phyloP scores from a whole-genome alignment of 2,113 vertebrate species.

The Petromus typicus region DNA sequence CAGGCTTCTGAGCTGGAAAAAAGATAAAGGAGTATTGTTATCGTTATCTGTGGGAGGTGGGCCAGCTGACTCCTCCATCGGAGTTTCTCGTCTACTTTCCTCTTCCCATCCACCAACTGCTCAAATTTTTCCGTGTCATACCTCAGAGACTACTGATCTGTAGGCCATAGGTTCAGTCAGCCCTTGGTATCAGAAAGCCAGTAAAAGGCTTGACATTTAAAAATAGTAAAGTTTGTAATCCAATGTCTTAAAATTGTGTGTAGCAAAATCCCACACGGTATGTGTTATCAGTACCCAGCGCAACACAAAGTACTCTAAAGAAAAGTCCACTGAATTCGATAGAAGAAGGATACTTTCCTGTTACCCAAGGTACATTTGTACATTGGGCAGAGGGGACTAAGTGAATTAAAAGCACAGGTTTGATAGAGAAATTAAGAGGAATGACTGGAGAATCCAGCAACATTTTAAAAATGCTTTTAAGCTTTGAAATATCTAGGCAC shows the following conservation, averaged over 20 bases:
- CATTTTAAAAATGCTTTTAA: constrained; percentile 16
- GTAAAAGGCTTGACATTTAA: not conserved
- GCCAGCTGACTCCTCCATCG: not conserved
- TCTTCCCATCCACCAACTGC: not conserved
- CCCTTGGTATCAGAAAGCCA: not conserved
- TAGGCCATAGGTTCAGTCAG: not conserved
- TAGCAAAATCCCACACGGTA: not conserved
- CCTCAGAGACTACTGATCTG: not conserved
- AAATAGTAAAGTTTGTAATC: not conserved
- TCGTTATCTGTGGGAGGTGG: too few species aligned
- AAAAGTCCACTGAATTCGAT: not conserved
- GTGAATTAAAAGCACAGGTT: not conserved
- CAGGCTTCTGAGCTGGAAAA: not conserved
- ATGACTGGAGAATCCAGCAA: not conserved
- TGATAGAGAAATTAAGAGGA: not conserved
- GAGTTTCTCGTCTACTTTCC: not conserved
- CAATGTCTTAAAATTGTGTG: not conserved
- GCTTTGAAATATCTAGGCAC: not conserved
- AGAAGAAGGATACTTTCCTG: not conserved
- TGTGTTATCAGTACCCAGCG: not conserved
- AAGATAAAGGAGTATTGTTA: too few species aligned
- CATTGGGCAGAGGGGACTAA: not conserved
- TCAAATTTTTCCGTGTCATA: not conserved
- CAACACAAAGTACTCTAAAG: not conserved
- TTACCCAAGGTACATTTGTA: not conserved